Evolutionary conservation across 2,113 vertebrate species (phyloP), one percentile per base, ranked within the genome.

Genomic region (Tupaia tana): DNA sequence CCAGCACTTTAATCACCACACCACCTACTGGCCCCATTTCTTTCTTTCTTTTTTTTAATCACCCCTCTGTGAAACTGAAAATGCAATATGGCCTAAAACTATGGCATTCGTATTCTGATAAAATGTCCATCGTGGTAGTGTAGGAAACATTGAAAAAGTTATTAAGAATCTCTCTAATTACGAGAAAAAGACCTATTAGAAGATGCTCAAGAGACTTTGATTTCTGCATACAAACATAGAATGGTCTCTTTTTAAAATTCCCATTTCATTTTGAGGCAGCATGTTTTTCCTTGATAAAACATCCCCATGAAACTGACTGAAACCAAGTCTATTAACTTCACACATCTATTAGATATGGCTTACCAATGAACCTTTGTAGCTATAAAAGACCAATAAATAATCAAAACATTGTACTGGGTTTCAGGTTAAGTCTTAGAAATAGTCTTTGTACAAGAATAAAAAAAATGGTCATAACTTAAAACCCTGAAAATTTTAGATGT

Each of bases 221-320:
- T 81, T 89, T 91, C 34, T 91, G 13, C 69, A 31, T 31, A 63
- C 61, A 90, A 86, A 90, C 7, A 43, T 58, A 56, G 29, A 81
- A 85, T 15, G 16, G 73, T 84, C 31, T 90, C 14, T 87, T 69
- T 71, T 82, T 1, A 14, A 27, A 14, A 27, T 34, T 95, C 79
- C 25, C 34, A 73, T 84, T 89, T 91, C 19, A 54, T 64, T 86
- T 34, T 59, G 14, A 86, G 58, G 6, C 58, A 86, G 43, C 67
- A 15, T 73, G 7, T 43, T 92, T 94, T 96, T 73, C 19, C 71
- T 70, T 92, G 88, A 94, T n/a, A 82, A 70, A 61, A 31, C 52
- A 94, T 70, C 9, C 25, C 79, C n/a, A 70, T 13, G 59, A 34
- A 27, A 83, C 20, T 3, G 1, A 34, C 8, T 29, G 54, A 95